Conservation (phyloP, 2,113 vertebrate species). For the Tetraodon nigroviridis region DNA sequence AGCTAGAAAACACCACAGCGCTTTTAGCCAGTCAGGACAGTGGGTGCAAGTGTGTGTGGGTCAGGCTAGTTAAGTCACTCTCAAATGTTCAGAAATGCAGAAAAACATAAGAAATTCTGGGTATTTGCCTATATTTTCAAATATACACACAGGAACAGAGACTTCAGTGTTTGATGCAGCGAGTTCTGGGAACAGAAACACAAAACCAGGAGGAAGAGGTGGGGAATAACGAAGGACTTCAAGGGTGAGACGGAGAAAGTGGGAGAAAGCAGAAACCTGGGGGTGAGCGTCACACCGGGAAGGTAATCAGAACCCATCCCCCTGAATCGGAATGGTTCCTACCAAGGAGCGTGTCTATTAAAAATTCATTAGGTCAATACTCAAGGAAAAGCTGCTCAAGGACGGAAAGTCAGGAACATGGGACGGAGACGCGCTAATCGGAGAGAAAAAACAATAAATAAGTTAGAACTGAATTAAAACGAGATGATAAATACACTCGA, state of each 20-base stretch:
- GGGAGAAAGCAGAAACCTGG: conserved; percentile 18
- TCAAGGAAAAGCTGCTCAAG: conserved; percentile 28
- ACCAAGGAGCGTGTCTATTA: conserved; percentile 59
- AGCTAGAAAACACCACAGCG: conserved; percentile 34
- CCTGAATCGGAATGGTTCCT: conserved; percentile 64
- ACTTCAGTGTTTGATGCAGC: conserved; percentile 37
- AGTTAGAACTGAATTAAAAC: neutral
- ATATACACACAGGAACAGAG: conserved; percentile 37
- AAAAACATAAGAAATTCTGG: conserved; percentile 41
- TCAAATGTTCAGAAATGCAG: conserved; percentile 36
- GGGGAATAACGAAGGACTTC: conserved; percentile 37
- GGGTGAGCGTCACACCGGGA: conserved; percentile 30
- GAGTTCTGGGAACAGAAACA: conserved; percentile 40
- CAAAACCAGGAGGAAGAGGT: conserved; percentile 31
- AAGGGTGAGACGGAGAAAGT: conserved; percentile 45
- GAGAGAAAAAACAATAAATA: neutral
- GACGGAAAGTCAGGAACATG: conserved; percentile 17
- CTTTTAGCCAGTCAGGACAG: conserved; percentile 48
- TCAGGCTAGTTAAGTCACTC: conserved; percentile 31
- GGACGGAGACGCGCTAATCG: conserved; percentile 13
- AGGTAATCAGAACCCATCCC: conserved; percentile 64
- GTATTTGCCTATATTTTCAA: conserved; percentile 35
- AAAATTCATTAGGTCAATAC: conserved; percentile 65
- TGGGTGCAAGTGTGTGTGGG: conserved; percentile 28
- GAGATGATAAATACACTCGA: neutral